Base-by-base conservation (phyloP, 2,113 vertebrate species). In the Menura novaehollandiae region DNA sequence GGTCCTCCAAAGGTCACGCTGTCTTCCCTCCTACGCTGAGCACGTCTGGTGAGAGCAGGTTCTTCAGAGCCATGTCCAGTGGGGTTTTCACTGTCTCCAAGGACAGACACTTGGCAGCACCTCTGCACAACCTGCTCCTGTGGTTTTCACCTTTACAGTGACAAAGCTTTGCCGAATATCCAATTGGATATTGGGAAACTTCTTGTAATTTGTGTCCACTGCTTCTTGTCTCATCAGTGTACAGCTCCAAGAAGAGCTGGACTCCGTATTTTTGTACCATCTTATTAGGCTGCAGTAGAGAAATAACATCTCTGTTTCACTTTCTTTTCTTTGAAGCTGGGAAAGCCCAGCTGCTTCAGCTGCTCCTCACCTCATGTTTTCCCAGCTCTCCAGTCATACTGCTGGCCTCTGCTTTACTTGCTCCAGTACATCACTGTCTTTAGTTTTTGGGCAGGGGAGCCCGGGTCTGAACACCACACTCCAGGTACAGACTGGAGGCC, bases 131-230 rank as follows among this genome's bases (percentile, higher is more conserved):
- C 30, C 49, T 69, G 28, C 43, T 83, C 11, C 59, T 51, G 2
- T 24, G 16, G 46, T 51, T 91, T 74, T 56, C 53, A 46, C 37
- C 30, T 15, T 41, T 37, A 49, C 24, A 28, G 26, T 37, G 71
- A 68, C 73, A 88, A 82, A 73, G 7, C 28, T 79, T 68, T 62
- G 63, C 58, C 1, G 7, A 39, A 30, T 35, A 49, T 9, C 44
- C 53, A 28, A 0, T 23, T 0, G 0, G 22, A 49, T 55, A 77
- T 93, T 87, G 39, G 39, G 39, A 41, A n/a, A n/a, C n/a, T 13
- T 13, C 39, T 13, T 37, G 10, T 13, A 73, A 32, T 13, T 59
- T 43, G 4, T 60, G 56, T 43, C 72, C 2, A 1, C 18, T 58
- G 55, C 43, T 41, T n/a, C 43, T 62, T 84, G 11, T 6, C 12